A percentile compares a stretch with the other conserved stretches of the same genome.
Conservation (phyloP, 2,113 vertebrate genomes). For the Macquaria ambigua region DNA sequence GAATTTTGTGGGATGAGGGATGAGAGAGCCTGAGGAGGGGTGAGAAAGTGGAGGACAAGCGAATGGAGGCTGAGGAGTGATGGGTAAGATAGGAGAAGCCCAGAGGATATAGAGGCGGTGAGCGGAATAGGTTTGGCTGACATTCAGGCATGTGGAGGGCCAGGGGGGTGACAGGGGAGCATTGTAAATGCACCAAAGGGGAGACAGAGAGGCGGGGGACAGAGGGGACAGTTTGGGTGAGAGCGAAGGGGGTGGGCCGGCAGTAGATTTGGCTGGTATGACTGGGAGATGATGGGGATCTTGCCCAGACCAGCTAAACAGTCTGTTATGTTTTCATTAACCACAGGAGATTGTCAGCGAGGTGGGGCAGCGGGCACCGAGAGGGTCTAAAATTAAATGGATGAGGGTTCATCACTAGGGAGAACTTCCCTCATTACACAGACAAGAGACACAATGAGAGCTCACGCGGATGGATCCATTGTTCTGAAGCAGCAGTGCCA, state of each 20-base stretch:
- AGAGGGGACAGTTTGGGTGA: slow-evolving; percentile 45
- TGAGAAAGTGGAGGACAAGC: slow-evolving; percentile 35
- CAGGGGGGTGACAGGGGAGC: slow-evolving; percentile 38
- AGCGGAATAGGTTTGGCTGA: slow-evolving; percentile 63
- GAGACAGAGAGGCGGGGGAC: slow-evolving; percentile 44
- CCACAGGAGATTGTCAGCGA: slow-evolving; percentile 51
- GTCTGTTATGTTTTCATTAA: slow-evolving; percentile 74
- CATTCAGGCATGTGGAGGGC: slow-evolving; percentile 59
- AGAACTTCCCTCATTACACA: slow-evolving; percentile 65
- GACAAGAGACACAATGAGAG: slow-evolving; percentile 48
- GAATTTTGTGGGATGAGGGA: slow-evolving; percentile 28
- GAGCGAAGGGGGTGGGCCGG: slow-evolving; percentile 25
- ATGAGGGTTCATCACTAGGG: slow-evolving; percentile 71
- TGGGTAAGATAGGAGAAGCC: slow-evolving; percentile 52
- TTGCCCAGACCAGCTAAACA: slow-evolving; percentile 56
- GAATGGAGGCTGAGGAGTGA: slow-evolving; percentile 46
- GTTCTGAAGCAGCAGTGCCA: slow-evolving; percentile 53
- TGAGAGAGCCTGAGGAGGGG: slow-evolving; percentile 18
- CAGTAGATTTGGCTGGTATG: slow-evolving; percentile 50
- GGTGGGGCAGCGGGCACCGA: slow-evolving; percentile 37
- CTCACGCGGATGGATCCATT: slow-evolving; percentile 46
- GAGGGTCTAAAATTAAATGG: slow-evolving; percentile 69
- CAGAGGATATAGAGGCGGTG: slow-evolving; percentile 36
- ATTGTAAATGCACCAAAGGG: slow-evolving; percentile 54
- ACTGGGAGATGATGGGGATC: slow-evolving; percentile 62